Conservation (phyloP, 2,113 vertebrate genomes). For the Austrofundulus limnaeus region DNA sequence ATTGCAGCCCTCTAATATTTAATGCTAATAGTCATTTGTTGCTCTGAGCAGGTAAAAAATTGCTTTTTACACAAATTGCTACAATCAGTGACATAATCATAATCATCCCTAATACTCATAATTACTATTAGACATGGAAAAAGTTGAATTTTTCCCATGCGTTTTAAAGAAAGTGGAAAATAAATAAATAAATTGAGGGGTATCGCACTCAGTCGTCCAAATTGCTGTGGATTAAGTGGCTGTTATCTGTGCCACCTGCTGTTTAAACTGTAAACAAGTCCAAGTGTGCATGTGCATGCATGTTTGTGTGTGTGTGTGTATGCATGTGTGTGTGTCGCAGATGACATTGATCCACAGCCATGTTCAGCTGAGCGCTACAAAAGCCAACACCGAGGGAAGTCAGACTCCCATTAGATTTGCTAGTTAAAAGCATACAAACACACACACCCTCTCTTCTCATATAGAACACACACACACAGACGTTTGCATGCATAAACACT, state of each 20-base stretch:
- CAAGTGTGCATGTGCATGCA: slow-evolving; percentile 31
- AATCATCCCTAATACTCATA: no score
- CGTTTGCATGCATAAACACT: slow-evolving; percentile 31
- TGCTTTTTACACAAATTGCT: no score
- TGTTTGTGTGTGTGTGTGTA: slow-evolving; percentile 17
- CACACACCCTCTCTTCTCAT: background rate
- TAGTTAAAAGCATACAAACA: slow-evolving; percentile 41
- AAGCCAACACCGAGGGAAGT: slow-evolving; percentile 49
- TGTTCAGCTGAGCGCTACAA: slow-evolving; percentile 57
- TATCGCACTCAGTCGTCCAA: slow-evolving; percentile 43
- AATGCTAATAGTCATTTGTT: no score
- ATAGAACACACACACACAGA: slow-evolving; percentile 1
- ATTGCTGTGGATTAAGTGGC: slow-evolving; percentile 59
- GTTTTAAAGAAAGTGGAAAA: background rate
- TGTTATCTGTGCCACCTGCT: slow-evolving; percentile 69
- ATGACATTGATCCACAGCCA: slow-evolving; percentile 64
- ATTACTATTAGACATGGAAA: no score
- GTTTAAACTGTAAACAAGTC: slow-evolving; percentile 67
- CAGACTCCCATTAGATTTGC: slow-evolving; percentile 22
- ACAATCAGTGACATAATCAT: no score
- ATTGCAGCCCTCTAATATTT: no score
- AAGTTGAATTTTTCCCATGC: no score
- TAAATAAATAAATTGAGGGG: slow-evolving; percentile 11
- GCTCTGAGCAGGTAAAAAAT: no score
- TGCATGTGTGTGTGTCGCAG: slow-evolving; percentile 17